Base-by-base conservation (phyloP, 2,113 vertebrate species). In the Myrmophylax atrothorax region DNA sequence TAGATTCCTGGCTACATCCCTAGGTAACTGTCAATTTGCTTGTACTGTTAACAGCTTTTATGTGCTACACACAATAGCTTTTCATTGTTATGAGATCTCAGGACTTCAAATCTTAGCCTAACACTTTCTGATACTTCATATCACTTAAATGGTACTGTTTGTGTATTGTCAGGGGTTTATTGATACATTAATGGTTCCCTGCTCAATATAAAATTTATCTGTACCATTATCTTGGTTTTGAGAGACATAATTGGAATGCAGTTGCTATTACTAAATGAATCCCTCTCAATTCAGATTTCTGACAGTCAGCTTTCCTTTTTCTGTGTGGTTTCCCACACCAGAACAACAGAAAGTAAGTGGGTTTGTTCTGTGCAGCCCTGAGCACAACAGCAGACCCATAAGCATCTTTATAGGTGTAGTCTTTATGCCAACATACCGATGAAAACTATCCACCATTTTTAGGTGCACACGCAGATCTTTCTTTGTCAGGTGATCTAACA, bases 361-460 rank as follows among this genome's bases (percentile, higher is more conserved):
- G 42, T 74, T 74, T 67, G 19, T 56, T 69, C 42, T 60, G 9
- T 55, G 73, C 46, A 64, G 59, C 55, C 53, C 37, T 18, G 38
- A 80, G 35, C 31, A 23, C 38, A 33, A 55, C 3, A 13, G 35
- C 62, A 73, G 66, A 78, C 58, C 76, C 38, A 25, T 5, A 47
- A 42, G 31, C 5, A 5, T 87, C 58, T 82, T 28, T 67, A 56
- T 10, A 40, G 15, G 40, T 47, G 38, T 14, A 82, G 70, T 66
- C 6, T 88, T 95, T 70, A 49, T 23, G 40, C 31, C 81, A 91
- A 96, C 97, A 12, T 98, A 99, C 99, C 99, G 98, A 98, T 99
- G 99, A 95, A 99, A 99, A 97, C 99, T 99, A 98, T 99, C 99
- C 97, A 99, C 99, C 99, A 99, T 99, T 98, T 99, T 99, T 82